Conservation (phyloP, 30 jellyfish, hydroid and myxozoan species). For the Pelagia noctiluca region DNA sequence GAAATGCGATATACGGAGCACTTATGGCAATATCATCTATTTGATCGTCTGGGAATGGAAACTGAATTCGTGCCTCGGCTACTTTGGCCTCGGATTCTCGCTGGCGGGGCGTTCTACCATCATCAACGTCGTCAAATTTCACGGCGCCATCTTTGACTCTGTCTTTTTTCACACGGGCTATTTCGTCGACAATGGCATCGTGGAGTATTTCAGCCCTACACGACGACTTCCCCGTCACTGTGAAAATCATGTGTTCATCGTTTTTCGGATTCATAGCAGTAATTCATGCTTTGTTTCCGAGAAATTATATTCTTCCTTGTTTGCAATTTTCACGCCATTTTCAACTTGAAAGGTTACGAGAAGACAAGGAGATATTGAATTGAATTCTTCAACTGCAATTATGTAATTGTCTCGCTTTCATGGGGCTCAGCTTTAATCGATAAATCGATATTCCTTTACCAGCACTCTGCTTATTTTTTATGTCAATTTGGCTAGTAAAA, state of each 20-base stretch:
- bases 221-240: slow-evolving; percentile 9
- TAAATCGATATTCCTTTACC: too few relatives aligned
- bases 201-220: slow-evolving; percentile 30
- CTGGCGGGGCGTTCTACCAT: not conserved
- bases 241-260: slow-evolving; percentile 15
- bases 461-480: too few relatives aligned
- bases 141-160: slow-evolving; percentile 1
- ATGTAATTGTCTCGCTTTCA: too few relatives aligned
- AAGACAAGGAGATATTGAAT: too few relatives aligned
- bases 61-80: too few relatives aligned
- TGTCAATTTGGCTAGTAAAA: too few relatives aligned
- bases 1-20: slow-evolving; percentile 52
- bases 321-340: too few relatives aligned
- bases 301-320: too few relatives aligned
- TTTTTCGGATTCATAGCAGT: slow-evolving; percentile 30
- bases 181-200: slow-evolving; percentile 46
- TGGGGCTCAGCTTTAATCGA: too few relatives aligned
- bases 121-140: not conserved
- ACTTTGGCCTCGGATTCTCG: slow-evolving; percentile 5
- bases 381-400: too few relatives aligned
- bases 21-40: slow-evolving; percentile 45
- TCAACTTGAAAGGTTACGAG: too few relatives aligned
- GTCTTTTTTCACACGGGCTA: slow-evolving; percentile 10
- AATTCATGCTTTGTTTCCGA: too few relatives aligned
- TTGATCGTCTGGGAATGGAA: slow-evolving; percentile 26